Evolutionary conservation across 2,113 vertebrate genomes (phyloP).

Genomic region (Elephantulus edwardii): DNA sequence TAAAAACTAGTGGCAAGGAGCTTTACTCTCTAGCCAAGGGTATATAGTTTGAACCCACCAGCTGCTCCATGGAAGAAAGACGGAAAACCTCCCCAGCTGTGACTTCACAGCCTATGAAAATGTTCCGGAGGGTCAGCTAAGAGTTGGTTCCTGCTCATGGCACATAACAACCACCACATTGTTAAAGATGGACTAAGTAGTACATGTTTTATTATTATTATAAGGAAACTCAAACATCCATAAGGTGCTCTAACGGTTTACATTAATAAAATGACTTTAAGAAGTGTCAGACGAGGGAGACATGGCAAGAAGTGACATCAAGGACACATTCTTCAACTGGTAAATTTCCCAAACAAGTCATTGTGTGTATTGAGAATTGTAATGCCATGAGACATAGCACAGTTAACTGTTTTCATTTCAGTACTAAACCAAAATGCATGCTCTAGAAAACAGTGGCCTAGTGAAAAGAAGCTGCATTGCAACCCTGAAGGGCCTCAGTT

Average conservation of each 20-base stretch:
- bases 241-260: background rate
- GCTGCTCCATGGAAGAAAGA: too few relatives aligned
- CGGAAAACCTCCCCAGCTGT: too few relatives aligned
- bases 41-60: too few relatives aligned
- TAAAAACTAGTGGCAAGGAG: too few relatives aligned
- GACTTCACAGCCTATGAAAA: too few relatives aligned
- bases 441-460: slow-evolving; percentile 58
- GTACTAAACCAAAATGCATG: slow-evolving; percentile 25
- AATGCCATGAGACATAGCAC: background rate
- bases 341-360: background rate
- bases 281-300: background rate
- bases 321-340: slow-evolving; percentile 3
- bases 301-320: background rate
- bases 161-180: too few relatives aligned
- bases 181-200: background rate
- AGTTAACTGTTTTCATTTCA: slow-evolving; percentile 45
- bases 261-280: background rate
- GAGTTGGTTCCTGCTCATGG: too few relatives aligned
- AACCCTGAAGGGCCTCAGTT: too few relatives aligned
- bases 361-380: background rate
- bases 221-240: background rate
- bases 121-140: too few relatives aligned
- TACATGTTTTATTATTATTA: background rate
- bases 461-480: too few relatives aligned
- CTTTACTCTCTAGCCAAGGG: too few relatives aligned